Evolutionary conservation across 2,888 invertebrate species (phyloP), one percentile per base, ranked within the genome.

Genomic region (Encarsia formosa): DNA sequence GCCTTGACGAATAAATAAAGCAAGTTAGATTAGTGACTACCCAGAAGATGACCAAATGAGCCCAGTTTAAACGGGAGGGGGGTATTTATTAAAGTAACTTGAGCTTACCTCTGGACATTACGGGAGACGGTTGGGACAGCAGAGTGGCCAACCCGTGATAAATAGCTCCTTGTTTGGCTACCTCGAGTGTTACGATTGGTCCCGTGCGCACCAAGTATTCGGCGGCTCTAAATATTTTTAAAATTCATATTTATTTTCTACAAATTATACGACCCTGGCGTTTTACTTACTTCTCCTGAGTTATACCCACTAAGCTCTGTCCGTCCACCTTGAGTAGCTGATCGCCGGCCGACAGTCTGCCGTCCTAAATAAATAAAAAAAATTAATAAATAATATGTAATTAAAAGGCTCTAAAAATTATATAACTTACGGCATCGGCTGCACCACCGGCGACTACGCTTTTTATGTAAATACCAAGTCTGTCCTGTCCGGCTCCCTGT

Each of bases 391-490:
- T 29, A 31, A 26, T 38, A 37, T 29, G 18, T 31, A 3, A 6
- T 31, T n/a, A 31, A 31, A 31, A 4, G 4, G n/a, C n/a, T n/a
- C 15, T 20, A 13, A 29, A 13, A 26, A 15, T 24, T 37, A 23
- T 42, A 23, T 23, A 57, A 76, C 76, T 77, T 68, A 78, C 79
- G 51, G 87, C 85, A 71, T 91, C 91, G 3, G 92, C 92, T 52
- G 92, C 91, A 34, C 92, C 92, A 49, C 91, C 95, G 55, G 93
- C 87, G 32, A 99, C 97, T 23, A 99, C 97, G 18, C 96, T 96
- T 78, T 99, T 99, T 60, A 99, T 95, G 78, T 98, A 99, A 72
- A 99, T 99, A 39, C 99, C 98, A 56, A 94, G 79, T 63, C 92
- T 85, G 65, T 84, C 83, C 69, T 89, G 88, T 4, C 86, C 86